phyloP scores from a whole-genome alignment of 2,888 invertebrate species.

The Geophilus truncorum region DNA sequence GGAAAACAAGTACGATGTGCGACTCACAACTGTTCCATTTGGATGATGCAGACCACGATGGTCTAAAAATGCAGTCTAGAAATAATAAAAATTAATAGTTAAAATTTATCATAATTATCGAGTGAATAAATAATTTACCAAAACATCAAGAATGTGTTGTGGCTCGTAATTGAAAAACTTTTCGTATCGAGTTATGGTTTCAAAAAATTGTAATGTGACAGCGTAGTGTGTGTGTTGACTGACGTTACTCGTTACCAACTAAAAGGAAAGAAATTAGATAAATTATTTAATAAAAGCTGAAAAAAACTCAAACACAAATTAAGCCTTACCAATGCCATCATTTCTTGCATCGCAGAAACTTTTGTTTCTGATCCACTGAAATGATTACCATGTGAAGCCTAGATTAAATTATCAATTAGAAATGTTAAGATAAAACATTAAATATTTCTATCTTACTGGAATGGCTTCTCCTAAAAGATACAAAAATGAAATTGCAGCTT shows the following conservation, averaged over 20 bases:
- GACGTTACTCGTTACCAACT: constrained; percentile 52
- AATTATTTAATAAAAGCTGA: background rate
- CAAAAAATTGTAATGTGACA: constrained; percentile 53
- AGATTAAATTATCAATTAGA: background rate
- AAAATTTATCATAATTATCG: background rate
- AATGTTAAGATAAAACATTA: background rate
- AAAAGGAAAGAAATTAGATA: constrained; percentile 37
- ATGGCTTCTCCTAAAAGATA: constrained; percentile 54
- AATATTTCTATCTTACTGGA: constrained; percentile 41
- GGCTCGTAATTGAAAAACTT: constrained; percentile 54
- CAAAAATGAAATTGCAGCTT: constrained; percentile 52
- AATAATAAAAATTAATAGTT: constrained; percentile 15
- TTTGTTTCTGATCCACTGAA: constrained; percentile 48
- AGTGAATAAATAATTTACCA: no score
- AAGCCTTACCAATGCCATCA: constrained; percentile 50
- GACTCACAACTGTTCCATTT: constrained; percentile 52
- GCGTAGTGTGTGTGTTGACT: constrained; percentile 51
- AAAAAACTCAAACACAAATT: background rate
- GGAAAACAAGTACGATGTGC: constrained; percentile 56
- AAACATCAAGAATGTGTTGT: constrained; percentile 50
- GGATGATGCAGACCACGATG: constrained; percentile 52
- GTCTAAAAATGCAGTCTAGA: constrained; percentile 52
- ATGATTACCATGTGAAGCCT: constrained; percentile 48
- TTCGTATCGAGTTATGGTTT: constrained; percentile 52
- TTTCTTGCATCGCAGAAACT: constrained; percentile 48